A percentile compares a stretch with the other conserved stretches of the same genome.
These are phyloP conservation scores for Tipula confusa DNA, from an alignment of 2,888 invertebrate genomes.

Conservation along the genomic window DNA sequence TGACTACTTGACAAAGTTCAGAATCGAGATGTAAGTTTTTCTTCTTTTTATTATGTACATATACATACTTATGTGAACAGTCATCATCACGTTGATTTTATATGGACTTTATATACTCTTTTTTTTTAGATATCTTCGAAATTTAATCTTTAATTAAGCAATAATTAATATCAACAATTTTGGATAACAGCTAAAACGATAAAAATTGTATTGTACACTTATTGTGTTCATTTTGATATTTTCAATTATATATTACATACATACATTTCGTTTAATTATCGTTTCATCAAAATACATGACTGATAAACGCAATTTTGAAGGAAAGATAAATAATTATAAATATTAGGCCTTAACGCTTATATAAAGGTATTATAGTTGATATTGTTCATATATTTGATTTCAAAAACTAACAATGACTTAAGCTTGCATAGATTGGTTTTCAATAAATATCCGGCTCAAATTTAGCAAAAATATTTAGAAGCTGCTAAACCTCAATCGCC, in stretches of 20 bases:
- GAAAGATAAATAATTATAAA: neutral
- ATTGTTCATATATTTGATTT: no score
- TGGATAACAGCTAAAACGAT: constrained; percentile 20
- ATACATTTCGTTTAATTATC: constrained; percentile 20
- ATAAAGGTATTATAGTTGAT: no score
- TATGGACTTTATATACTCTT: neutral
- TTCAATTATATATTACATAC: neutral
- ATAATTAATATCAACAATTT: constrained; percentile 20
- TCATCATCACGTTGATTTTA: neutral
- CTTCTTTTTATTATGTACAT: neutral
- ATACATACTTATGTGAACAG: neutral
- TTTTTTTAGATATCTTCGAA: neutral
- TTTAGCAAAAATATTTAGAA: no score
- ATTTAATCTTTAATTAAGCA: constrained; percentile 20
- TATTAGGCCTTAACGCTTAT: neutral
- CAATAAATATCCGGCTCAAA: no score
- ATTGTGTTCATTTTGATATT: neutral
- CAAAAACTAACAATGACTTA: no score
- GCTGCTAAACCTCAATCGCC: no score
- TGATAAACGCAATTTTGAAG: constrained; percentile 12
- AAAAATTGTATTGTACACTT: constrained; percentile 25
- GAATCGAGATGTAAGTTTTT: neutral
- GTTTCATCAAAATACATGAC: constrained; percentile 25
- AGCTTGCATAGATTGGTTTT: no score
- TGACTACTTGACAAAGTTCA: neutral